Conservation (phyloP, 2,797 vertebrate species). For the Chaunax sp. region DNA sequence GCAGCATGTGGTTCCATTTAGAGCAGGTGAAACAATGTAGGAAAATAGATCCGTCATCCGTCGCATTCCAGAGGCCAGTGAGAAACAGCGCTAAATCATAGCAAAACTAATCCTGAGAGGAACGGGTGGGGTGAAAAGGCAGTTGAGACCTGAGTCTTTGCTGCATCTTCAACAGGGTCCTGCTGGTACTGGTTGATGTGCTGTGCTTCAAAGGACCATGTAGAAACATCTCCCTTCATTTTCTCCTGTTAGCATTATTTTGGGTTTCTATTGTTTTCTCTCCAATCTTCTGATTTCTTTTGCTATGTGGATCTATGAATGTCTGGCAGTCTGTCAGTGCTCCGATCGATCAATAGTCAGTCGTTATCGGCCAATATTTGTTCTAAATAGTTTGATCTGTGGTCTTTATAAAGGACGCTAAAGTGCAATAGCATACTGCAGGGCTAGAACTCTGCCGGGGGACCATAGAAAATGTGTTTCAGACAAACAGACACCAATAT, state of each 20-base stretch:
- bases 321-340: not conserved
- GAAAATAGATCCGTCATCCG: constrained; percentile 87
- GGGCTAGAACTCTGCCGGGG: too few species aligned
- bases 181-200: constrained; percentile 21
- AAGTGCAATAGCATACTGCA: too few species aligned
- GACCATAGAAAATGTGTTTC: too few species aligned
- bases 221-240: constrained; percentile 24
- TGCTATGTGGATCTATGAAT: not conserved
- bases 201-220: constrained; percentile 58
- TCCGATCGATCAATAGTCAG: too few species aligned
- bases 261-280: constrained; percentile 43
- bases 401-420: too few species aligned
- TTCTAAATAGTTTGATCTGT: too few species aligned
- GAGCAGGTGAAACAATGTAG: constrained; percentile 90
- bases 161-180: constrained; percentile 53
- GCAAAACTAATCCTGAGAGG: constrained; percentile 74
- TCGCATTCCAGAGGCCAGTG: constrained; percentile 83
- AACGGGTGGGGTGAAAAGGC: constrained; percentile 56
- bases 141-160: constrained; percentile 38
- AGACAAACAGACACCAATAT: too few species aligned
- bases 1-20: constrained; percentile 87
- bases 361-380: too few species aligned
- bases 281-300: constrained; percentile 7
- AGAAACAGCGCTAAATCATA: constrained; percentile 82
- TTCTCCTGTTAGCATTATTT: constrained; percentile 14